Conservation (phyloP, 2,888 invertebrate genomes). For the Cylindroiulus punctatus region DNA sequence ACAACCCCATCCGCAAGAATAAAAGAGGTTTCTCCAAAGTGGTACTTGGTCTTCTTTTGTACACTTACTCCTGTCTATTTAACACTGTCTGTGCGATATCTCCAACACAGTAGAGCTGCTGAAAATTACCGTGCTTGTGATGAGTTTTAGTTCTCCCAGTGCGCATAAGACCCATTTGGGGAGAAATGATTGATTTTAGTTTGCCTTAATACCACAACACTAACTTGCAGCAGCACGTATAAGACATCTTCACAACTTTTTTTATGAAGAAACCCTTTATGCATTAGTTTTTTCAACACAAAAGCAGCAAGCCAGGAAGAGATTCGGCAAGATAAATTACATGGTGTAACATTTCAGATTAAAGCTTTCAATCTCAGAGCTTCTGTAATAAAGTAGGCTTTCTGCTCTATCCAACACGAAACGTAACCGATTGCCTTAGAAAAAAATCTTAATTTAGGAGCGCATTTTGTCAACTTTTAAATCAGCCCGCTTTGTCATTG, state of each 20-base stretch:
- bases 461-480: slow-evolving; percentile 35
- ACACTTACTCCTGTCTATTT: slow-evolving; percentile 9
- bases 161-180: slow-evolving; percentile 3
- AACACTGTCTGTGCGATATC: slow-evolving; percentile 36
- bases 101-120: neutral
- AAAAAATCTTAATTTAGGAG: slow-evolving; percentile 22
- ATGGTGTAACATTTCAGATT: slow-evolving; percentile 8
- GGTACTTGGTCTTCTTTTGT: slow-evolving; percentile 47
- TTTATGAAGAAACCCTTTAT: slow-evolving; percentile 9
- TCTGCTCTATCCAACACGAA: neutral
- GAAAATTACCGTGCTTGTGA: neutral
- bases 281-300: neutral
- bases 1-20: neutral
- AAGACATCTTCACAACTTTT: slow-evolving; percentile 30
- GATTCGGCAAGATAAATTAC: slow-evolving; percentile 36
- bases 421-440: neutral
- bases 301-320: slow-evolving; percentile 3
- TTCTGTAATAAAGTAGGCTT: slow-evolving; percentile 17
- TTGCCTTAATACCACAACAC: slow-evolving; percentile 3
- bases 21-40: slow-evolving; percentile 32
- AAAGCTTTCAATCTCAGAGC: slow-evolving; percentile 45
- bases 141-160: neutral
- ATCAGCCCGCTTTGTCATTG: slow-evolving; percentile 3
- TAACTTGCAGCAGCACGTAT: slow-evolving; percentile 8
- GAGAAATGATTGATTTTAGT: slow-evolving; percentile 44